A percentile compares a stretch with the other conserved stretches of the same genome.
phyloP scores from a whole-genome alignment of 2,797 vertebrate genomes.

The Carcharodon carcharias region DNA sequence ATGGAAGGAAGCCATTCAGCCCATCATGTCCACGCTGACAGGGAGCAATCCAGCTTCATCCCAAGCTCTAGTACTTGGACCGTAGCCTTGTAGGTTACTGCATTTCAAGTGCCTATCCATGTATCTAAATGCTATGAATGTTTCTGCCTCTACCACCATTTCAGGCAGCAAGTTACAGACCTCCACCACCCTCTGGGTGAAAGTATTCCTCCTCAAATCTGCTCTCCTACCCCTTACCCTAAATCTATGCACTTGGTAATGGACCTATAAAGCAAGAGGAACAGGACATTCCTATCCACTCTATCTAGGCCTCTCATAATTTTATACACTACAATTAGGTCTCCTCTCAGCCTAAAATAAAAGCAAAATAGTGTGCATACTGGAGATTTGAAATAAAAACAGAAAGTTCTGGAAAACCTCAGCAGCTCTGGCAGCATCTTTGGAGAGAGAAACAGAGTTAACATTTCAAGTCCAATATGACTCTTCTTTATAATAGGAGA shows the following conservation, averaged over 20 bases:
- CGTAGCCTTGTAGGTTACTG: neutral
- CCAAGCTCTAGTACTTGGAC: neutral
- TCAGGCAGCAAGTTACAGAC: neutral
- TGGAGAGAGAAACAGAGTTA: too few relatives aligned
- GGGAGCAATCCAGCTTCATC: neutral
- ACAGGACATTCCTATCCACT: neutral
- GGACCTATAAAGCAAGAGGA: neutral
- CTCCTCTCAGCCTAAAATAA: neutral
- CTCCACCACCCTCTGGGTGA: neutral
- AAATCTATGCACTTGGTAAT: neutral
- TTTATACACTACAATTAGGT: neutral
- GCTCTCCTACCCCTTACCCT: neutral
- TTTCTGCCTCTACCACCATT: neutral
- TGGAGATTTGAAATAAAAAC: too few relatives aligned
- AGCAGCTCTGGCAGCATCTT: too few relatives aligned
- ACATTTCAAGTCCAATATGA: too few relatives aligned
- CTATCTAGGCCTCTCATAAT: neutral
- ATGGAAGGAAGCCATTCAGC: neutral
- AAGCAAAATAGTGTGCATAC: too few relatives aligned
- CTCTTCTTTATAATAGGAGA: too few relatives aligned
- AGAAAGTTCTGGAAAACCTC: too few relatives aligned
- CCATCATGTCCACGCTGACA: neutral
- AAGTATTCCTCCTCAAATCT: neutral
- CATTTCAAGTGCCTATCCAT: neutral
- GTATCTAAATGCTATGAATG: neutral